Percentiles rank a stretch among this genome's conserved stretches.
Evolutionary conservation across 2,888 invertebrate species (phyloP).

Genomic region (Aporophyla lueneburgensis): DNA sequence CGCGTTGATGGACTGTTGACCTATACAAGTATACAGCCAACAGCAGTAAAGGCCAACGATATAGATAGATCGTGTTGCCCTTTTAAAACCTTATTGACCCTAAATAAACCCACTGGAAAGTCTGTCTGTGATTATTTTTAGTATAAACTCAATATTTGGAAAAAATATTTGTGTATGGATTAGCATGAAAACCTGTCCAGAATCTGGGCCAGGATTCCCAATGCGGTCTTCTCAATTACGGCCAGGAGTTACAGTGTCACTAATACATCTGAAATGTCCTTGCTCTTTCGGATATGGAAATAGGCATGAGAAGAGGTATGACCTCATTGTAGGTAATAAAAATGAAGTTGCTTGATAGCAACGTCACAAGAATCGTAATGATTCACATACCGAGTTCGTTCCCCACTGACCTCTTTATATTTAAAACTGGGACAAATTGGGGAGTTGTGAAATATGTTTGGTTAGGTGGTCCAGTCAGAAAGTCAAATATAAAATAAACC

Average conservation of each 20-base stretch:
- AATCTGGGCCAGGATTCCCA: background rate
- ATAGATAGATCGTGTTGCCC: conserved; percentile 42
- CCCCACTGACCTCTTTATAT: conserved; percentile 37
- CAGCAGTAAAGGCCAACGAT: conserved; percentile 38
- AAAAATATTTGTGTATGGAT: background rate
- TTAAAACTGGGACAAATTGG: conserved; percentile 22
- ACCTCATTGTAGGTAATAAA: conserved; percentile 20
- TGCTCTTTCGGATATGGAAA: conserved; percentile 16
- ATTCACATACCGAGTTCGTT: conserved; percentile 11
- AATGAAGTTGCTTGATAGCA: conserved; percentile 10
- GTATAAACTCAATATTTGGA: background rate
- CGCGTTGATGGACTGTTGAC: conserved; percentile 36
- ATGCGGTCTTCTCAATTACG: background rate
- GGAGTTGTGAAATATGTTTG: conserved; percentile 15
- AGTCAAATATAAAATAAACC: background rate
- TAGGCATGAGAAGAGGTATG: conserved; percentile 24
- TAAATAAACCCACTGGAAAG: conserved; percentile 16
- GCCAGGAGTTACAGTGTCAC: background rate
- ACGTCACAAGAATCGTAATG: conserved; percentile 16
- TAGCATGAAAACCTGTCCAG: background rate
- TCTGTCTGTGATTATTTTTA: conserved; percentile 8
- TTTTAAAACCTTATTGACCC: conserved; percentile 31
- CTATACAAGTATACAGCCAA: conserved; percentile 28
- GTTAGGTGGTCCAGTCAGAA: background rate
- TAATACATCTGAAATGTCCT: background rate